Evolutionary conservation across 2,113 vertebrate genomes (phyloP).

Genomic region (Merops nubicus): DNA sequence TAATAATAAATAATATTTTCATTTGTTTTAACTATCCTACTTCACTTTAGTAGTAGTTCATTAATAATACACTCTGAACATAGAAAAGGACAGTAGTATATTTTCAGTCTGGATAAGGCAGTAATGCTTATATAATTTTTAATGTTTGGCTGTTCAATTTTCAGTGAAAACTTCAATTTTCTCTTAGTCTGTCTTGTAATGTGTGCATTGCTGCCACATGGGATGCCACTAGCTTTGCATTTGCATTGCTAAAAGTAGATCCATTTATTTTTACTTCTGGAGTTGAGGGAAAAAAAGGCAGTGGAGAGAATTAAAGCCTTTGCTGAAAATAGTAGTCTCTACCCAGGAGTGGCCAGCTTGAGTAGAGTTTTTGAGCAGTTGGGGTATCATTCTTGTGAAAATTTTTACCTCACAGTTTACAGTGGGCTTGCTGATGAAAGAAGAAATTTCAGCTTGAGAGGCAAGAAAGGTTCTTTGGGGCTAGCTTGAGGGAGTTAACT

Average conservation of each 20-base stretch:
- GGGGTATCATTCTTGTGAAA: neutral
- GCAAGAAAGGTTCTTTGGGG: neutral
- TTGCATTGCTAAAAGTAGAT: neutral
- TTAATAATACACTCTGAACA: neutral
- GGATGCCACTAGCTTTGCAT: neutral
- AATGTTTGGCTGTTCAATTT: neutral
- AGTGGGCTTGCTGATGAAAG: neutral
- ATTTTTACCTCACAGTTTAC: fast-evolving
- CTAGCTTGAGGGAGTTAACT: neutral
- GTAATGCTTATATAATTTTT: neutral
- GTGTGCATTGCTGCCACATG: neutral
- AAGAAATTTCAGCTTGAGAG: neutral
- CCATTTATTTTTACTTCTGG: neutral
- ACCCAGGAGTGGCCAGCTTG: neutral
- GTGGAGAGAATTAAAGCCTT: neutral
- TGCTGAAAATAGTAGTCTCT: neutral
- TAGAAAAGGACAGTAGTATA: neutral
- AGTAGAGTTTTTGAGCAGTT: neutral
- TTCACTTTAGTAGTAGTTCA: neutral
- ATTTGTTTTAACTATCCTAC: neutral
- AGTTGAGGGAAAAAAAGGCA: neutral
- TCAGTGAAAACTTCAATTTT: neutral
- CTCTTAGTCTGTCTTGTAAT: neutral
- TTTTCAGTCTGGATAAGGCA: neutral
- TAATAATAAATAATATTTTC: neutral